Conservation (phyloP, 2,888 invertebrate genomes). For the Dynastes tityus region DNA sequence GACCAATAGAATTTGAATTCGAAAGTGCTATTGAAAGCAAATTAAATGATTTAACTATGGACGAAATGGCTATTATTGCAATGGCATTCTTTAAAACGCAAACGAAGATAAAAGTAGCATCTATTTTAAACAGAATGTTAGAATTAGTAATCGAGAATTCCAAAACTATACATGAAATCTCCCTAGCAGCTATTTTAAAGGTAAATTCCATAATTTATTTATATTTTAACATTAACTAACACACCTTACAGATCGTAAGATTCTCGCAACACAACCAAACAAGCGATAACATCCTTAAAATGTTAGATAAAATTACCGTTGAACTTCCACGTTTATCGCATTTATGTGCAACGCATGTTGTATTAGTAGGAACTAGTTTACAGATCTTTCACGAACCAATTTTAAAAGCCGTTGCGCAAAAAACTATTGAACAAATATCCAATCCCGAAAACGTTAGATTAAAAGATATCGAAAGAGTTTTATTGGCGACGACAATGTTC, state of each 20-base stretch:
- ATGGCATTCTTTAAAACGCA: constrained; percentile 84
- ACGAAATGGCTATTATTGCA: constrained; percentile 81
- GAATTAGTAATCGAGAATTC: constrained; percentile 72
- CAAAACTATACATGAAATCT: constrained; percentile 76
- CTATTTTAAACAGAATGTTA: constrained; percentile 69
- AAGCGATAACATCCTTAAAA: constrained; percentile 69
- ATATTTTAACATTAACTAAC: background rate
- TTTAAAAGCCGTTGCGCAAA: constrained; percentile 72
- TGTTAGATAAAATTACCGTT: constrained; percentile 73
- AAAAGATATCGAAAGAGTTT: constrained; percentile 84
- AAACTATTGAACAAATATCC: constrained; percentile 71
- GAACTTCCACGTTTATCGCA: constrained; percentile 76
- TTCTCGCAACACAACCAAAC: constrained; percentile 73
- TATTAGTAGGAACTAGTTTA: constrained; percentile 75
- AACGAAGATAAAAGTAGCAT: constrained; percentile 74
- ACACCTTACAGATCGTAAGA: constrained; percentile 70
- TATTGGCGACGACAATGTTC: constrained; percentile 77
- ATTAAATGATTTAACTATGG: constrained; percentile 74
- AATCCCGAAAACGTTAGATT: constrained; percentile 65
- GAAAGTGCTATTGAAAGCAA: constrained; percentile 74
- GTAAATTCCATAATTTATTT: constrained; percentile 57
- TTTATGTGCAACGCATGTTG: constrained; percentile 78
- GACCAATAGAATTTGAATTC: constrained; percentile 77
- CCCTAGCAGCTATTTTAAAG: constrained; percentile 79
- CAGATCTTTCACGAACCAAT: constrained; percentile 71